Conservation (phyloP, 2,797 vertebrate genomes). For the Schizothorax lantsangensis region DNA sequence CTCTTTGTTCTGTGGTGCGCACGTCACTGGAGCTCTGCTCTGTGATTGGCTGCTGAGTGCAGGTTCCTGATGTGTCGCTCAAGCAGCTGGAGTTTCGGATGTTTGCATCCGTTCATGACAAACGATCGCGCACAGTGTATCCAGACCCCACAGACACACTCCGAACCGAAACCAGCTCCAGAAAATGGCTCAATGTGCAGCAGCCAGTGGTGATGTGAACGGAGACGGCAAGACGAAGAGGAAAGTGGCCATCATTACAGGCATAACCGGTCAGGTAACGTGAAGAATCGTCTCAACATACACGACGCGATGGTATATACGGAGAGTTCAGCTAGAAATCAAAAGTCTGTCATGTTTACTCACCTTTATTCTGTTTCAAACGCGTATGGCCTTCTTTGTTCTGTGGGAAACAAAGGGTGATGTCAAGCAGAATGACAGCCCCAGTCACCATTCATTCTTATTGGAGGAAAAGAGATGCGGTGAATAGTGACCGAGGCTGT, state of each 20-base stretch:
- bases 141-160: no score
- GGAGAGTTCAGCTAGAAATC: not conserved
- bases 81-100: constrained; percentile 60
- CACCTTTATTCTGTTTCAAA: not conserved
- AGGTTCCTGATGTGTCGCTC: constrained; percentile 65
- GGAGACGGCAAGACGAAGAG: constrained; percentile 54
- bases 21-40: constrained; percentile 38
- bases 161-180: not conserved
- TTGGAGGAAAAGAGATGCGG: not conserved
- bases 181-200: constrained; percentile 72
- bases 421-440: not conserved
- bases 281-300: not conserved
- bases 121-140: not conserved
- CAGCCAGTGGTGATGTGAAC: constrained; percentile 54
- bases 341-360: not conserved
- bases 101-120: constrained; percentile 26
- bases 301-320: not conserved
- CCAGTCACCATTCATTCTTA: not conserved
- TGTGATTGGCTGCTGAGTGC: constrained; percentile 67
- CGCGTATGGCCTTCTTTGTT: no score
- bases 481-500: not conserved
- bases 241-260: constrained; percentile 81
- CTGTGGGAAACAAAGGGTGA: not conserved
- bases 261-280: constrained; percentile 84
- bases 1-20: not conserved